These are phyloP conservation scores for Apostichopus leukothele DNA, from an alignment of 53 echinoderm and acorn worm genomes.

Conservation along the genomic window DNA sequence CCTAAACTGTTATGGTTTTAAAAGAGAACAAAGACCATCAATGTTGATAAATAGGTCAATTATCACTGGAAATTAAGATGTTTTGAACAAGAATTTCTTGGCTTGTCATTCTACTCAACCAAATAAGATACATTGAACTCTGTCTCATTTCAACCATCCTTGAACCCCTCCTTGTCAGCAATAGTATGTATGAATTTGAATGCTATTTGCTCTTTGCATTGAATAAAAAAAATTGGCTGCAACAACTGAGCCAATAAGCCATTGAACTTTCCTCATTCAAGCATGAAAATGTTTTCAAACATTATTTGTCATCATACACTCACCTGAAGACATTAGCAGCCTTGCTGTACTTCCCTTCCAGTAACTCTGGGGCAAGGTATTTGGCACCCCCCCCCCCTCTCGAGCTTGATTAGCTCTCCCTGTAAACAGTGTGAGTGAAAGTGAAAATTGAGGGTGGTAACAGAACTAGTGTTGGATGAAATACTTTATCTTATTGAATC, in stretches of 20 bases:
- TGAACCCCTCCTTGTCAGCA: background rate
- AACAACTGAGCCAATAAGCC: background rate
- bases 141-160: no score
- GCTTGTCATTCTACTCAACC: no score
- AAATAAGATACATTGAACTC: no score
- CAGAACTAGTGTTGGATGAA: no score
- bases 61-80: no score
- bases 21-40: background rate
- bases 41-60: background rate
- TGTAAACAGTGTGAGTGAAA: slow-evolving; percentile 7
- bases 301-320: background rate
- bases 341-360: slow-evolving; percentile 92
- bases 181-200: background rate
- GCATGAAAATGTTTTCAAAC: background rate
- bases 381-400: slow-evolving; percentile 94
- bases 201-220: background rate
- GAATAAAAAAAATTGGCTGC: background rate
- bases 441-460: background rate
- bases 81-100: no score
- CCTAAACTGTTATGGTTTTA: slow-evolving; percentile 60
- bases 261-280: background rate
- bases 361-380: slow-evolving; percentile 88
- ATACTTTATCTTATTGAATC: background rate
- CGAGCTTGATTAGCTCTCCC: slow-evolving; percentile 78
- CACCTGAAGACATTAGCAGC: slow-evolving; percentile 97